Percentiles rank a stretch among this genome's conserved stretches.
phyloP scores from a whole-genome alignment of 2,113 vertebrate genomes.

The Laticauda colubrina region DNA sequence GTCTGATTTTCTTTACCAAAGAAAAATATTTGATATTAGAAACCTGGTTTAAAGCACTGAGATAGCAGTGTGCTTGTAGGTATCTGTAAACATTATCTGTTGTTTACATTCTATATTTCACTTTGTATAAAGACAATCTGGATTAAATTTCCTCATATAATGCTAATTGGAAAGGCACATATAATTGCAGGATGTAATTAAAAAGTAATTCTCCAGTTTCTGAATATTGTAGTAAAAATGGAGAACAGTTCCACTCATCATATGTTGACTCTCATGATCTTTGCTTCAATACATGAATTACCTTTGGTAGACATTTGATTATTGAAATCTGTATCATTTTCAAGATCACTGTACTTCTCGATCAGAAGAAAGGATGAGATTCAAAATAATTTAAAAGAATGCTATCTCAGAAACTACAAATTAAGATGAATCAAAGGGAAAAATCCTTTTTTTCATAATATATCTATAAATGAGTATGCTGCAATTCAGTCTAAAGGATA shows the following conservation, averaged over 20 bases:
- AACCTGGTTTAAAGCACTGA: neutral
- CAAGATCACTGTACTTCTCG: neutral
- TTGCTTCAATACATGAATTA: neutral
- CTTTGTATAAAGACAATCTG: neutral
- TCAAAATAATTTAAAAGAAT: neutral
- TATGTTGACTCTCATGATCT: neutral
- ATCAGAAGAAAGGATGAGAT: neutral
- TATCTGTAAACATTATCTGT: neutral
- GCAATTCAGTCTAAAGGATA: neutral
- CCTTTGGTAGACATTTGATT: neutral
- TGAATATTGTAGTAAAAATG: neutral
- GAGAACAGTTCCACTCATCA: neutral
- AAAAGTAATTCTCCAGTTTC: neutral
- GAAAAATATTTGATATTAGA: neutral
- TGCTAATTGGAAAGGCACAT: neutral
- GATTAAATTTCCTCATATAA: neutral
- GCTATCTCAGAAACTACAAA: neutral
- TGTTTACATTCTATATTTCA: neutral
- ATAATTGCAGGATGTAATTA: neutral
- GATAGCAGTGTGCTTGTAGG: neutral
- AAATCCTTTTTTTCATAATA: neutral
- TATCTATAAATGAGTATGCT: neutral
- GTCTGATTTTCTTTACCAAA: neutral
- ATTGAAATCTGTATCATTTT: neutral
- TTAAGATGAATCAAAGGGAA: neutral